phyloP scores from a whole-genome alignment of 2,888 invertebrate genomes.

The Toxonevra muliebris region DNA sequence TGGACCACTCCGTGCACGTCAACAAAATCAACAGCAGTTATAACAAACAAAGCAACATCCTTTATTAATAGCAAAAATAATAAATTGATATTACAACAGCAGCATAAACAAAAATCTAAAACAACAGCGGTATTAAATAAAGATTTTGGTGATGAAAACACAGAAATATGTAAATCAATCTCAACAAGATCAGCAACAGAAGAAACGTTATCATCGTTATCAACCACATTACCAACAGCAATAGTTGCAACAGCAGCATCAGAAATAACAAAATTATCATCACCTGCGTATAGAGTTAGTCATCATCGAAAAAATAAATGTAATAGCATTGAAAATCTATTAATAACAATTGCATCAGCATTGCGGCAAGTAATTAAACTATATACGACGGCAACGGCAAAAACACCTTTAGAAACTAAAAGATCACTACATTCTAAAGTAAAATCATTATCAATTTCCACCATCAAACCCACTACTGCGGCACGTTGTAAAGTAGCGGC shows the following conservation, averaged over 20 bases:
- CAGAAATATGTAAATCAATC: too few species aligned
- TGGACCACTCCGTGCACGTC: neutral
- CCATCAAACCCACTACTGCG: slow-evolving; percentile 39
- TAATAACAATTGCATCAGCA: slow-evolving; percentile 10
- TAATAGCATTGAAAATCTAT: slow-evolving; percentile 20
- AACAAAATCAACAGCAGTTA: slow-evolving; percentile 1
- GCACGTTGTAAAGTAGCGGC: slow-evolving; percentile 12
- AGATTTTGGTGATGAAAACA: too few species aligned
- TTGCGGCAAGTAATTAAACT: neutral
- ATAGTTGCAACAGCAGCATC: slow-evolving; percentile 5
- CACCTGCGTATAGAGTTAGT: slow-evolving; percentile 13
- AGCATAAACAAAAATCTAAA: neutral
- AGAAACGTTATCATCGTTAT: slow-evolving; percentile 28
- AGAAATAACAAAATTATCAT: slow-evolving; percentile 5
- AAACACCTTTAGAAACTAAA: neutral
- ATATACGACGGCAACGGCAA: neutral
- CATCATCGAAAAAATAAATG: slow-evolving; percentile 21
- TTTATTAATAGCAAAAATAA: neutral
- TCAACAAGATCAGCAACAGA: too few species aligned
- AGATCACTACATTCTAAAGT: too few species aligned
- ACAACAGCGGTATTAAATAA: neutral
- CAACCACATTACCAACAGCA: slow-evolving; percentile 29
- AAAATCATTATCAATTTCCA: slow-evolving; percentile 4
- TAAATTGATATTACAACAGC: neutral
- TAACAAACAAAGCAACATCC: neutral